phyloP scores from a whole-genome alignment of 2,888 invertebrate species.

The Rhingia rostrata region DNA sequence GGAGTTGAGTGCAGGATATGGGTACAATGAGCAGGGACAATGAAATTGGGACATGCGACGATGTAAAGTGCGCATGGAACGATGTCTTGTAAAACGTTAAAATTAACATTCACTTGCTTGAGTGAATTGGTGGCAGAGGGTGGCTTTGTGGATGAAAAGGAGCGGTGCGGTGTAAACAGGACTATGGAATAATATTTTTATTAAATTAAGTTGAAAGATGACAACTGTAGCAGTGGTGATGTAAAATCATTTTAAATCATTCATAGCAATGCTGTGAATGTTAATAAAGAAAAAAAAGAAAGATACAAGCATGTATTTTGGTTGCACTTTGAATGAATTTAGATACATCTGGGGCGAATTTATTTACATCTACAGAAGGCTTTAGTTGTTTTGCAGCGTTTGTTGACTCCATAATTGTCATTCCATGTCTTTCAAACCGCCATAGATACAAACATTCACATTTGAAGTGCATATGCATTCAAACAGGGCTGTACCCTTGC shows the following conservation, averaged over 20 bases:
- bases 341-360: too few species aligned
- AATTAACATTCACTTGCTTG: conserved; percentile 16
- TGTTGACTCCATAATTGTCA: too few species aligned
- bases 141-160: background rate
- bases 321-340: too few species aligned
- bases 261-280: background rate
- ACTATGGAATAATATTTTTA: conserved; percentile 64
- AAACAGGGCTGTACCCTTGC: too few species aligned
- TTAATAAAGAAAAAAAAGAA: too few species aligned
- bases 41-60: conserved; percentile 63
- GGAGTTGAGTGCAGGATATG: conserved; percentile 71
- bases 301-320: too few species aligned
- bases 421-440: too few species aligned
- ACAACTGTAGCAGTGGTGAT: conserved; percentile 15
- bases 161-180: background rate
- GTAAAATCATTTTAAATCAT: background rate
- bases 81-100: conserved; percentile 24
- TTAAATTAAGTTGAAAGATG: conserved; percentile 58
- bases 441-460: too few species aligned
- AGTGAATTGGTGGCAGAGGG: background rate
- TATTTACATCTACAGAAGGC: too few species aligned
- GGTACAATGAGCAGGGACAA: conserved; percentile 68
- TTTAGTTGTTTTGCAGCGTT: too few species aligned
- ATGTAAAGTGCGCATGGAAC: conserved; percentile 34
- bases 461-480: too few species aligned